phyloP scores from a whole-genome alignment of 1,140 invertebrate genomes.

The Euwallacea fornicatus region DNA sequence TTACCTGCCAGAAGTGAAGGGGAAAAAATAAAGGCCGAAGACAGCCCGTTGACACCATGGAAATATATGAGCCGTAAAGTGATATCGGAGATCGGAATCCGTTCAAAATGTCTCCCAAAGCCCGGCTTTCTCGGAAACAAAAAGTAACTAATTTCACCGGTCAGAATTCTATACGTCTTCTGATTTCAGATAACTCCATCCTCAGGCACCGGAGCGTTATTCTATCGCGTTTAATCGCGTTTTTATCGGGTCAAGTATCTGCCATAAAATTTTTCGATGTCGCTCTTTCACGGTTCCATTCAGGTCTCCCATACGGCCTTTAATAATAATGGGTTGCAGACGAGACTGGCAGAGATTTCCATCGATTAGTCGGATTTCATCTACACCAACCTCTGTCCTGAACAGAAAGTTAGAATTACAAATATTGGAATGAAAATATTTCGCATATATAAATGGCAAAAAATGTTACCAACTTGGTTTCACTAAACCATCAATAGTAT shows the following conservation, averaged over 20 bases:
- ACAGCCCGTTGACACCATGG: slow-evolving; percentile 42
- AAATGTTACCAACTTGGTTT: too few species aligned
- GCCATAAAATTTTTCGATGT: slow-evolving; percentile 30
- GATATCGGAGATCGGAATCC: slow-evolving; percentile 49
- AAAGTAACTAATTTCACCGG: slow-evolving; percentile 41
- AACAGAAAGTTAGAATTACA: too few species aligned
- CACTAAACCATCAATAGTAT: too few species aligned
- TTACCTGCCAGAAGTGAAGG: slow-evolving; percentile 8
- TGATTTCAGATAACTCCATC: slow-evolving; percentile 38
- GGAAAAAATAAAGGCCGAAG: slow-evolving; percentile 40
- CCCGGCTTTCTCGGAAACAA: slow-evolving; percentile 40
- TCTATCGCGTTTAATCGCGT: slow-evolving; percentile 35
- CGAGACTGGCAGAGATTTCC: not conserved
- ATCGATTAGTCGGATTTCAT: not conserved
- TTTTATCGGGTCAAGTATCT: slow-evolving; percentile 34
- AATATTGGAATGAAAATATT: too few species aligned
- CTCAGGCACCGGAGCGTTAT: slow-evolving; percentile 24
- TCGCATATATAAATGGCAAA: too few species aligned
- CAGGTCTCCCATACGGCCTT: slow-evolving; percentile 1
- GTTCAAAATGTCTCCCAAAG: slow-evolving; percentile 37
- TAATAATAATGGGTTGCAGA: slow-evolving; percentile 7
- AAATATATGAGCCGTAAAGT: slow-evolving; percentile 48
- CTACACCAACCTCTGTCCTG: not conserved
- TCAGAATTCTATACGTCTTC: slow-evolving; percentile 36
- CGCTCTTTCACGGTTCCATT: slow-evolving; percentile 17